Percentiles rank a stretch among this genome's conserved stretches.
Conservation (phyloP, 2,888 invertebrate genomes). For the Ephialtes manifestator region DNA sequence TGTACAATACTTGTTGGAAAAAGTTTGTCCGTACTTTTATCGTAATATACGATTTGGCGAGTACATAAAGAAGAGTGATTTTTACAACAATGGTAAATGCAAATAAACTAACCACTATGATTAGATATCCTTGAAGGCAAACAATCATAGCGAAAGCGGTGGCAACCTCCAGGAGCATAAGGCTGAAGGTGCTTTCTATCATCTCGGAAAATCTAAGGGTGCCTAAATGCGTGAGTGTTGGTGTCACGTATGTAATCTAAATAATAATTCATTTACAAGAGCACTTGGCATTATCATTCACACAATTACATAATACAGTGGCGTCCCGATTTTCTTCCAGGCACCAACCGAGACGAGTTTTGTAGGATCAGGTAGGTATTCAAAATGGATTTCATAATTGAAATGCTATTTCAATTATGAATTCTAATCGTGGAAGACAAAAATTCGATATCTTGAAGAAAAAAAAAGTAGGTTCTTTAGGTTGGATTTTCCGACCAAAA, state of each 20-base stretch:
- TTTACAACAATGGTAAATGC: neutral
- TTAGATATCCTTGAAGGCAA: conserved; percentile 39
- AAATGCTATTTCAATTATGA: too few species aligned
- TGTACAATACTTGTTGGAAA: too few species aligned
- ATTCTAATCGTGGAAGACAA: too few species aligned
- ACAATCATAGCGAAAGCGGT: conserved; percentile 26
- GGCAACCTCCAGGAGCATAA: conserved; percentile 50
- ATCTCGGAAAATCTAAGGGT: conserved; percentile 22
- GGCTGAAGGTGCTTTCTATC: conserved; percentile 47
- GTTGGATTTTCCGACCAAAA: too few species aligned
- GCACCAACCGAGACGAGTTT: too few species aligned
- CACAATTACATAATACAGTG: neutral
- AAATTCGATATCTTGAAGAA: too few species aligned
- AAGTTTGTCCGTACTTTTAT: too few species aligned
- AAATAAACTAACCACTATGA: conserved; percentile 48
- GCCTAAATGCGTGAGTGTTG: neutral
- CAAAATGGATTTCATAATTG: too few species aligned
- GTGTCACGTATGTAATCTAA: neutral
- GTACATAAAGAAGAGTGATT: neutral
- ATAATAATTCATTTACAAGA: neutral
- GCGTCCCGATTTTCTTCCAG: too few species aligned
- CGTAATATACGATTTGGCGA: too few species aligned
- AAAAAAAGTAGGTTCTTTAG: too few species aligned
- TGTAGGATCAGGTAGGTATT: too few species aligned
- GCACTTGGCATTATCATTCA: neutral